Evolutionary conservation across 2,113 vertebrate genomes (phyloP).

Genomic region (Epinephelus moara): DNA sequence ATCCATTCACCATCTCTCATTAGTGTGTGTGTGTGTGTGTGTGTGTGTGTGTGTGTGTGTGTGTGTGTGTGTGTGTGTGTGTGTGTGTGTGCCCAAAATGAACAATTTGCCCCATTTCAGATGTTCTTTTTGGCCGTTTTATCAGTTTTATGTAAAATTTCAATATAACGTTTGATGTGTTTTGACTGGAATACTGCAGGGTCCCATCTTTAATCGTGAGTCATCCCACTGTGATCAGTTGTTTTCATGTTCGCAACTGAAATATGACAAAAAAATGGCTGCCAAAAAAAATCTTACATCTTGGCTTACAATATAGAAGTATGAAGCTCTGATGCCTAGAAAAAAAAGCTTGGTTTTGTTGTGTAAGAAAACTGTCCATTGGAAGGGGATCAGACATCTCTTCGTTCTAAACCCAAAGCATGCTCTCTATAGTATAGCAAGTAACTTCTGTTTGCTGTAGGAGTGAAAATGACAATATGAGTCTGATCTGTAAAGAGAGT

Average conservation of each 20-base stretch:
- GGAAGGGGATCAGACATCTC: background rate
- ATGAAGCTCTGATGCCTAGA: background rate
- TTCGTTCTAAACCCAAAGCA: background rate
- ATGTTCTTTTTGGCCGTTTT: background rate
- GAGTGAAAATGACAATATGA: conserved; percentile 15
- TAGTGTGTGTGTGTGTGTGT: background rate
- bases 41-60: background rate
- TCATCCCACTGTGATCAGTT: background rate
- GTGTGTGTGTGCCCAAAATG: background rate
- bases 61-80: background rate
- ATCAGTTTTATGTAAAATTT: background rate
- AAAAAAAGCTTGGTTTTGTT: background rate
- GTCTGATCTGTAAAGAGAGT: background rate
- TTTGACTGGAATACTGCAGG: background rate
- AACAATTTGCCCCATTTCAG: background rate
- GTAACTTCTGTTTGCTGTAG: background rate
- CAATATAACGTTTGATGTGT: too few relatives aligned
- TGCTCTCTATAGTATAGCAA: background rate
- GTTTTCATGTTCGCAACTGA: conserved; percentile 7
- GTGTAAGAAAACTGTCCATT: background rate
- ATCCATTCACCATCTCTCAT: background rate
- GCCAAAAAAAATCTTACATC: background rate
- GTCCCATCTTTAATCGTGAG: conserved; percentile 1
- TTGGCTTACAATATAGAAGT: background rate
- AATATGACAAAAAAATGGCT: background rate